phyloP scores from a whole-genome alignment of 2,113 vertebrate genomes.

The Cepphus grylle region DNA sequence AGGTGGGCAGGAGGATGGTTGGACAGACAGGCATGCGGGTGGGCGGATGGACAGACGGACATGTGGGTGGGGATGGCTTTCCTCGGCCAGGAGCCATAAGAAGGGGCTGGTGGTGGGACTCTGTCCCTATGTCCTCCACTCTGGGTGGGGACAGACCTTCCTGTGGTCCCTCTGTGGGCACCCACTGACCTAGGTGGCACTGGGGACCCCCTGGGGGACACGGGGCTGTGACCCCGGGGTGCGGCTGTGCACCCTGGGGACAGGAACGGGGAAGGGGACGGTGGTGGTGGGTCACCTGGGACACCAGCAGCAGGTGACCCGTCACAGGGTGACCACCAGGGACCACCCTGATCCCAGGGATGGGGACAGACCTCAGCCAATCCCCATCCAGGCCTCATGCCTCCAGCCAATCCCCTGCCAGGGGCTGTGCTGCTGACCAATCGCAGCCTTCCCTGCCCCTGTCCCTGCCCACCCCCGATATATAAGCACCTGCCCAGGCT shows the following conservation, averaged over 20 bases:
- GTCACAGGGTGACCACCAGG: background rate
- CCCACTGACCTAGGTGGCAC: background rate
- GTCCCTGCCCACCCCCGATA: background rate
- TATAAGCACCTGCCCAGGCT: background rate
- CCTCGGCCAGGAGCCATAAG: rapidly evolving
- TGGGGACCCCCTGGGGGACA: background rate
- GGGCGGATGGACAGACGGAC: background rate
- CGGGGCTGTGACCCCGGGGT: rapidly evolving
- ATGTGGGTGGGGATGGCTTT: rapidly evolving
- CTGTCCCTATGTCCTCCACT: rapidly evolving
- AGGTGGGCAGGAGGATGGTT: rapidly evolving
- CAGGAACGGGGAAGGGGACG: background rate
- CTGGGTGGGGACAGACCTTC: background rate
- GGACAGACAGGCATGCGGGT: rapidly evolving
- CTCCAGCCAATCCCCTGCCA: background rate
- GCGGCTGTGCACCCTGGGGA: background rate
- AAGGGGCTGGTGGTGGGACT: rapidly evolving
- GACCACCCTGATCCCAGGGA: rapidly evolving
- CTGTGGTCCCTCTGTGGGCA: background rate
- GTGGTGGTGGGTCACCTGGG: rapidly evolving
- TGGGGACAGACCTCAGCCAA: background rate
- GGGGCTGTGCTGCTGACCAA: background rate
- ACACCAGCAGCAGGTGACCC: background rate
- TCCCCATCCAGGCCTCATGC: background rate
- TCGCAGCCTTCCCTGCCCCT: background rate